These are phyloP conservation scores for Leguminivora glycinivorella DNA, from an alignment of 1,140 invertebrate genomes.

Conservation along the genomic window DNA sequence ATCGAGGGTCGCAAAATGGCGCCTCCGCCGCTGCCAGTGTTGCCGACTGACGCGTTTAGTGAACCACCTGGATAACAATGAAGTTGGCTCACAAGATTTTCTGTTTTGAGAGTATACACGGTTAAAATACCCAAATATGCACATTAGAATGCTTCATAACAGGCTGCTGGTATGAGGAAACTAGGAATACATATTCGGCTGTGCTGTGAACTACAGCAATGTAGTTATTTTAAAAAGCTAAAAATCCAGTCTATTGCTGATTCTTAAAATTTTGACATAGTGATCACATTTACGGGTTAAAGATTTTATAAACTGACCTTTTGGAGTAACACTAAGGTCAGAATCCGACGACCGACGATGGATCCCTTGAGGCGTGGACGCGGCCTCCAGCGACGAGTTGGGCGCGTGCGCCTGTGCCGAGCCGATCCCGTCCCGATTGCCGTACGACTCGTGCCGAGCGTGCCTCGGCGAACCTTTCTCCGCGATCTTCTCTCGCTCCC, in stretches of 20 bases:
- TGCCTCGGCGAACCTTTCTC: constrained; percentile 67
- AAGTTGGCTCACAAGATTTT: no score
- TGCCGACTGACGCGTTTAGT: constrained; percentile 78
- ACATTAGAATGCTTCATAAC: no score
- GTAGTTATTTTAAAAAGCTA: no score
- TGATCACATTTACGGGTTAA: constrained; percentile 11
- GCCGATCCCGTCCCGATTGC: constrained; percentile 48
- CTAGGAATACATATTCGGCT: no score
- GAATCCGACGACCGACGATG: constrained; percentile 94
- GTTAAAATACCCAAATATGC: no score
- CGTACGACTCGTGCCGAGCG: constrained; percentile 68
- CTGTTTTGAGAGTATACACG: no score
- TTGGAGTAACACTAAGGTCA: constrained; percentile 94
- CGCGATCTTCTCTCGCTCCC: constrained; percentile 47
- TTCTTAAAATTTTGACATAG: background rate
- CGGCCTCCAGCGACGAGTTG: constrained; percentile 75
- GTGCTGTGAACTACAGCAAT: no score
- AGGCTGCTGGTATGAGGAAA: no score
- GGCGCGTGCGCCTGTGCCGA: constrained; percentile 35
- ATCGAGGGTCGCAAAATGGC: constrained; percentile 81
- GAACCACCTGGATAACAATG: constrained; percentile 85
- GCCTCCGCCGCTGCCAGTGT: constrained; percentile 65
- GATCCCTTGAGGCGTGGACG: constrained; percentile 80
- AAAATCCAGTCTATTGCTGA: background rate
- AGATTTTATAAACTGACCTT: constrained; percentile 82